Evolutionary conservation across 2,888 invertebrate species (phyloP).

Genomic region (Thumatha senex): DNA sequence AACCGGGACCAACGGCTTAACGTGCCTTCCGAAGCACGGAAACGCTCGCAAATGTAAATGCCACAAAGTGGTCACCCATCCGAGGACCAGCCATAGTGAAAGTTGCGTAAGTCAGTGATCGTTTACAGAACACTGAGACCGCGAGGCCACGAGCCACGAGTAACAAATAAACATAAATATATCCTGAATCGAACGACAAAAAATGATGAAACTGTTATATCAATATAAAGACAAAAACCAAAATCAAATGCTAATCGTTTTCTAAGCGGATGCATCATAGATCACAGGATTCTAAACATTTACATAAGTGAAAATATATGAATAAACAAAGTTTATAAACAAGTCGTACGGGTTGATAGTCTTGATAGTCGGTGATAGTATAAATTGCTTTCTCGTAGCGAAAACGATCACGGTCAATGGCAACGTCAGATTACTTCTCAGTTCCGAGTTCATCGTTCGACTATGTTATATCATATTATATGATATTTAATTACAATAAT

Average conservation of each 20-base stretch:
- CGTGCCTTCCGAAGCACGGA: too few relatives aligned
- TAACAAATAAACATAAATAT: not conserved
- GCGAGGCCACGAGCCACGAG: too few relatives aligned
- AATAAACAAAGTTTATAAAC: conserved; percentile 55
- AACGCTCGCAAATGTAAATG: too few relatives aligned
- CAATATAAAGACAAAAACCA: conserved; percentile 4
- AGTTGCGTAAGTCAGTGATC: too few relatives aligned
- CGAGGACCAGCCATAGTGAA: too few relatives aligned
- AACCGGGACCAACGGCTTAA: too few relatives aligned
- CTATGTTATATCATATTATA: not conserved
- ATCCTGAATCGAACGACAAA: not conserved
- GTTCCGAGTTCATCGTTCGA: not conserved
- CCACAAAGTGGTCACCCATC: too few relatives aligned
- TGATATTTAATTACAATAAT: not conserved
- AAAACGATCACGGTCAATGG: conserved; percentile 44
- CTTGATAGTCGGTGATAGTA: conserved; percentile 24
- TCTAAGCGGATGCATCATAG: conserved; percentile 54
- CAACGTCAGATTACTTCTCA: conserved; percentile 4
- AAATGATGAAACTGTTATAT: conserved; percentile 4
- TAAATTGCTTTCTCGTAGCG: conserved; percentile 66
- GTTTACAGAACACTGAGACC: too few relatives aligned
- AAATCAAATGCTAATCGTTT: conserved; percentile 24
- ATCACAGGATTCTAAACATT: conserved; percentile 66
- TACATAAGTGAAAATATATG: conserved; percentile 79
- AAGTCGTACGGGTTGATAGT: conserved; percentile 41